Evolutionary conservation across 2,797 vertebrate species (phyloP).

Genomic region (Erethizon dorsatum): DNA sequence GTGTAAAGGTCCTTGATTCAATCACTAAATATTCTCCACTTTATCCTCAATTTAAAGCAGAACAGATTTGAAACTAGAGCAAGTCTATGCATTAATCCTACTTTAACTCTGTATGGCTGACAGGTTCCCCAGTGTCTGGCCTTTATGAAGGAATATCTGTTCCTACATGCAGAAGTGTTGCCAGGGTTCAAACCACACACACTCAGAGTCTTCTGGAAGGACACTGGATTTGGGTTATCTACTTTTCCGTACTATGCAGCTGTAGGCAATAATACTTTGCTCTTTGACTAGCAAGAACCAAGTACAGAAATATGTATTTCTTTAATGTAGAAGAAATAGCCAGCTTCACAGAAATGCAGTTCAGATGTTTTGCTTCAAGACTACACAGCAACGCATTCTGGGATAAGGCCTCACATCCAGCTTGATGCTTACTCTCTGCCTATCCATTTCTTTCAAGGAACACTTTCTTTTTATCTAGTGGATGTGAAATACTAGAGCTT

Average conservation of each 20-base stretch:
- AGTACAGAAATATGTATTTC: background rate
- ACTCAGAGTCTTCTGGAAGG: background rate
- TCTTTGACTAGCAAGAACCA: conserved; percentile 43
- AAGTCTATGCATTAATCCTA: conserved; percentile 23
- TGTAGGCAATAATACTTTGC: background rate
- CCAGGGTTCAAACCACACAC: background rate
- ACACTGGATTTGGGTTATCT: background rate
- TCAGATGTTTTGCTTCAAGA: background rate
- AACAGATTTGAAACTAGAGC: conserved; percentile 47
- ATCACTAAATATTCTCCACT: conserved; percentile 27
- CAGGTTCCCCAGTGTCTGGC: background rate
- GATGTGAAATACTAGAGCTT: conserved; percentile 41
- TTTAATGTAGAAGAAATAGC: background rate
- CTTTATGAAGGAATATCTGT: conserved; percentile 18
- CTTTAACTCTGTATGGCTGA: background rate
- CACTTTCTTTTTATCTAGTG: conserved; percentile 32
- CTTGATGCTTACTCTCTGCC: background rate
- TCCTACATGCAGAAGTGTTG: background rate
- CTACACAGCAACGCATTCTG: background rate
- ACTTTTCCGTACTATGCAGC: conserved; percentile 6
- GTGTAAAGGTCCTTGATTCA: conserved; percentile 49
- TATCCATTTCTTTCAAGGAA: conserved; percentile 47
- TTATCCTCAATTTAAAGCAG: conserved; percentile 22
- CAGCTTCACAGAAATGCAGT: conserved; percentile 12
- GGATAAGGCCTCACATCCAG: background rate